Base-by-base conservation (phyloP, 1,140 invertebrate genomes). In the Dolichoris vasculosae region DNA sequence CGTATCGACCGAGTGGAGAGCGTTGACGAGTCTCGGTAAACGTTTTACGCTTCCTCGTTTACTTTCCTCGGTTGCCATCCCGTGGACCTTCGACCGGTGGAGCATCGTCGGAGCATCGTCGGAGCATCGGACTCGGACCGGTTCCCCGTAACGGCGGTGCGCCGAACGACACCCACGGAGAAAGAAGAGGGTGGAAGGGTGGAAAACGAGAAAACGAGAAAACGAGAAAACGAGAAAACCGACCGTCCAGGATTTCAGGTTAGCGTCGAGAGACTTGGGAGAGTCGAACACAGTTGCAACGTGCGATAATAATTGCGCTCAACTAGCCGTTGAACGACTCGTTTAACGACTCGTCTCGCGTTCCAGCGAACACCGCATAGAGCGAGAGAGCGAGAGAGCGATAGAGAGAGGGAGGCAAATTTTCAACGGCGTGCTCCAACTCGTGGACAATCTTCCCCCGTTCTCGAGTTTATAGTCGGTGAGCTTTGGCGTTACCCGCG, bases 301-400 rank as follows among this genome's bases (percentile, higher is more conserved):
- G 55, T 59, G 55, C 48, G 48, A 76, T 83, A 51, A 83, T 86
- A 87, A 87, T 87, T 87, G 86, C 75, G 38, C 38, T 8, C 67
- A 67, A 73, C 80, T 79, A 67, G 69, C 84, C 80, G 67, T 87
- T 55, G 23, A 79, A 77, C 69, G 75, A 40, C 51, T 69, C 80
- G 46, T 76, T 86, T 75, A 86, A 76, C 43, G 71, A n/a, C 51
- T 64, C 51, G 73, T 48, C 55, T 43, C 48, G 48, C n/a, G 32
- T 55, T 20, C 71, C 51, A 20, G 9, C 35, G 8, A 11, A 7
- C 40, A 30, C 51, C 32, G 9, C 15, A 48, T 26, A n/a, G 26
- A 8, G 55, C 23, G 23, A 11, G 11, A 23, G 17, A 59, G 55
- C 55, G 23, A 59, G 23, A 8, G 17, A 59, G 55, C 11, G 4